Conservation (phyloP, 2,888 invertebrate genomes). For the Torymus auratus region DNA sequence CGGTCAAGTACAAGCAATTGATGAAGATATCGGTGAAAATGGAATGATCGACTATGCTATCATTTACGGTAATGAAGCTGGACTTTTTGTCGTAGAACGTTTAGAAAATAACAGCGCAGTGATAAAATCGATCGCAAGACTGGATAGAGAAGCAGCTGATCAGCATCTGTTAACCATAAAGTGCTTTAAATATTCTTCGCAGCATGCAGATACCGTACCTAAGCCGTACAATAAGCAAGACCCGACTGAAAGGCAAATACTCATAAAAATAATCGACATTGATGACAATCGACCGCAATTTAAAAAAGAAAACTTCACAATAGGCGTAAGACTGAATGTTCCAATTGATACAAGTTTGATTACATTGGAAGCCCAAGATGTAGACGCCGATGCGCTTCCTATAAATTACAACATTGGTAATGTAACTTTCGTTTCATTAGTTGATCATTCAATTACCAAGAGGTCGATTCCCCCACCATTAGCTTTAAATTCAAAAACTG, state of each 20-base stretch:
- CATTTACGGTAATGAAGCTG: constrained; percentile 85
- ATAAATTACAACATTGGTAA: constrained; percentile 83
- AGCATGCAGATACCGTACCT: constrained; percentile 71
- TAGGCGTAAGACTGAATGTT: constrained; percentile 86
- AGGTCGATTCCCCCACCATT: constrained; percentile 77
- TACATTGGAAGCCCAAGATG: constrained; percentile 83
- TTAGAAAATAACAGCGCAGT: constrained; percentile 82
- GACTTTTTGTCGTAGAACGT: constrained; percentile 81
- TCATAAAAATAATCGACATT: constrained; percentile 82
- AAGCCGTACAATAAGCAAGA: constrained; percentile 84
- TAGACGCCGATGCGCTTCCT: constrained; percentile 82
- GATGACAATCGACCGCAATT: constrained; percentile 88
- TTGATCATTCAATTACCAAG: constrained; percentile 79
- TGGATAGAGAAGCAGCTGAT: constrained; percentile 83
- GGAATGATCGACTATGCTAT: constrained; percentile 86
- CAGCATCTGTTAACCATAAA: constrained; percentile 82
- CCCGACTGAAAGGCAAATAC: constrained; percentile 83
- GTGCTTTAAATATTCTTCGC: constrained; percentile 80
- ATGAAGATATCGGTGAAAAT: constrained; percentile 86
- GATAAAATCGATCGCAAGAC: constrained; percentile 80
- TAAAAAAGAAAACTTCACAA: constrained; percentile 80
- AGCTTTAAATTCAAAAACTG: constrained; percentile 82
- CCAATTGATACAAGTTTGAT: constrained; percentile 85
- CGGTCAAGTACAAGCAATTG: constrained; percentile 84
- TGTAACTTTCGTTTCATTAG: constrained; percentile 83